Evolutionary conservation across 2,797 vertebrate species (phyloP), one percentile per base, ranked within the genome.

Genomic region (Jordanella pulchra): DNA sequence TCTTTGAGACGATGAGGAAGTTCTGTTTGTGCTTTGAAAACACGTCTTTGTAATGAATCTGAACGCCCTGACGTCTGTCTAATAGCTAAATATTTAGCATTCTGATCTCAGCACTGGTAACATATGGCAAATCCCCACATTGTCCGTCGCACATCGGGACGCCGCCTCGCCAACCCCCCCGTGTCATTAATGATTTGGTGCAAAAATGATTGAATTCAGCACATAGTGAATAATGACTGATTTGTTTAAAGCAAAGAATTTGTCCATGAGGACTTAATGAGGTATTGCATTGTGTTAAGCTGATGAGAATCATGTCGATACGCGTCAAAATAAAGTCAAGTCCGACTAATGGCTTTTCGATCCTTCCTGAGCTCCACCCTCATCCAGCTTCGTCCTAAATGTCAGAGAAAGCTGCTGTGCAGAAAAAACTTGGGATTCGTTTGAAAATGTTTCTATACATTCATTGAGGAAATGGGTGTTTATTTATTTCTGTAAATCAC

Each of bases 261-360:
- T 93, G 90, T 93, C 93, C 92, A 93, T 94, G 91, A 94, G 90
- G 90, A 92, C 92, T 91, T 94, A 94, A 94, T 94, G 93, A 94
- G 90, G 87, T 93, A 93, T 93, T 90, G 93, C 93, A 92, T 95
- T 92, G 92, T 93, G 93, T 94, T 95, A 93, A 91, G 91, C 94
- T 91, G 87, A 94, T 93, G 91, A 86, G 83, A 92, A 89, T 92
- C 74, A 76, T 91, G 93, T 95, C 93, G 71, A 94, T 94, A 93
- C 85, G 84, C 86, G 89, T 88, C 89, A 93, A 91, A 93, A 94
- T 94, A 94, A 92, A 93, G 92, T 91, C 89, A 91, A 92, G 91
- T 90, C 84, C 86, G 87, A 92, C 91, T 93, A 94, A 94, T 94
- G 90, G 89, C 90, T 87, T 89, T 92, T 90, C 90, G 86, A 93